Evolutionary conservation across 2,797 vertebrate species (phyloP), one percentile per base, ranked within the genome.

Genomic region (Notolepis coatsorum): DNA sequence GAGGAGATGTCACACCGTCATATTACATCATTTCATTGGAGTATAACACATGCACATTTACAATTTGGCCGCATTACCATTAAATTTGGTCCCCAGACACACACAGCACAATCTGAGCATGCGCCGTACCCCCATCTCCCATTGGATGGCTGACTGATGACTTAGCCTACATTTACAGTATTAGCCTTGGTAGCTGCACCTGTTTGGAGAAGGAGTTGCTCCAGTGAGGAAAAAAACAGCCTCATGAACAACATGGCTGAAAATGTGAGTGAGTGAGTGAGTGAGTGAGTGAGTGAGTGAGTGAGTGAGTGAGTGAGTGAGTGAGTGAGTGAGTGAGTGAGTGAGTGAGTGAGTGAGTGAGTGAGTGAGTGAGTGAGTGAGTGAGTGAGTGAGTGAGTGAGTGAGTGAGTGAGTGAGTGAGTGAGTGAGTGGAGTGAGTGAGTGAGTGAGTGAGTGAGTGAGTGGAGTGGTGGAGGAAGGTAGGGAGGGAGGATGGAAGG

Each of bases 171-270:
- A n/a, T n/a, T n/a, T n/a, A n/a, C n/a, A n/a, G n/a, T n/a, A n/a
- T n/a, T n/a, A n/a, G n/a, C n/a, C n/a, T n/a, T n/a, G n/a, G n/a
- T n/a, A n/a, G 66, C 71, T 80, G 62, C 71, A 79, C 76, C 80
- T 83, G 84, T 73, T 75, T 15, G 28, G 41, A 51, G 61, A 51
- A 47, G 60, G 68, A 35, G 2, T 9, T 62, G 49, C 45, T 66
- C 55, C 65, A 15, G 31, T 7, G 68, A 64, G 50, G 52, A 61
- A 64, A 69, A n/a, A 64, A 75, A 31, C 49, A 13, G 52, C 71
- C 43, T 39, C 60, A 45, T 1, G 48, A 43, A 15, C 58, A 63
- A 55, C 33, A 61, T 13, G 31, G 52, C 61, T 48, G 62, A 56
- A 61, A 56, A 68, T 56, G 61, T 77, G 30, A 46, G 25, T 3